These are phyloP conservation scores for Penaeus monodon DNA, from an alignment of 2,888 invertebrate species.

Conservation along the genomic window DNA sequence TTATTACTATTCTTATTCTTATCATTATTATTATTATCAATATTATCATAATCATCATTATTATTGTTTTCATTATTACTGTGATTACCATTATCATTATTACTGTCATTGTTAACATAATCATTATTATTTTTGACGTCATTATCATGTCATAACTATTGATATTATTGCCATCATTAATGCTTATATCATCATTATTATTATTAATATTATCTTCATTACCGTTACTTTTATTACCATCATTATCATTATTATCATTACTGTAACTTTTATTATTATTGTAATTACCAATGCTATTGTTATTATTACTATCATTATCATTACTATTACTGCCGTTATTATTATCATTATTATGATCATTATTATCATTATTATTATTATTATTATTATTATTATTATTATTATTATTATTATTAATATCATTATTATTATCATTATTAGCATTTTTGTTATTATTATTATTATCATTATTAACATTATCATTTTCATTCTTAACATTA, in stretches of 20 bases:
- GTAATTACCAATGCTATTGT: neutral
- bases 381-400: neutral
- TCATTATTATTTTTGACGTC: too few relatives aligned
- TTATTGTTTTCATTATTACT: neutral
- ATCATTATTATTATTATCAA: neutral
- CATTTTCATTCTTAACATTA: too few relatives aligned
- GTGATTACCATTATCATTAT: slow-evolving; percentile 3
- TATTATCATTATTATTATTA: neutral
- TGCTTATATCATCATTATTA: too few relatives aligned
- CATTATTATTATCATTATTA: too few relatives aligned
- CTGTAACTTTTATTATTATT: neutral
- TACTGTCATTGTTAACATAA: neutral
- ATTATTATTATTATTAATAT: too few relatives aligned
- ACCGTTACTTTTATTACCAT: too few relatives aligned
- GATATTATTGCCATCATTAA: too few relatives aligned
- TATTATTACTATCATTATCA: neutral
- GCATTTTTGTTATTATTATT: neutral
- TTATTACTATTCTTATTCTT: slow-evolving; percentile 1
- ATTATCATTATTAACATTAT: neutral
- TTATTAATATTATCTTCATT: too few relatives aligned
- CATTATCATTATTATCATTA: too few relatives aligned
- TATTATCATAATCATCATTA: slow-evolving; percentile 8
- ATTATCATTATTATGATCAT: neutral
- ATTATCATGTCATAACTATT: too few relatives aligned
- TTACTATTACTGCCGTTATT: neutral